A percentile compares a stretch with the other conserved stretches of the same genome.
phyloP scores from a whole-genome alignment of 2,113 vertebrate genomes.

The Colossoma macropomum region DNA sequence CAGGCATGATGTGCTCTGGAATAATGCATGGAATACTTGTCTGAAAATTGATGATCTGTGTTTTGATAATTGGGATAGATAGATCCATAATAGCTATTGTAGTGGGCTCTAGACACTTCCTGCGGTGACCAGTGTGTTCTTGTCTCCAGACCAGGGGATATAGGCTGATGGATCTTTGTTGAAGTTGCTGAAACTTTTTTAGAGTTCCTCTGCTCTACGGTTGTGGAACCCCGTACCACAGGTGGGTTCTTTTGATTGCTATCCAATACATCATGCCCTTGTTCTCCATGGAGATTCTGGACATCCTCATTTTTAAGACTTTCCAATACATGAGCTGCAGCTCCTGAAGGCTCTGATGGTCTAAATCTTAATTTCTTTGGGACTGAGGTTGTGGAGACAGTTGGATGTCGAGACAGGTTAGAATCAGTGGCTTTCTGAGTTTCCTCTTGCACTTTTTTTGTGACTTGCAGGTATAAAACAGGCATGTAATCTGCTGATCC shows the following conservation, averaged over 20 bases:
- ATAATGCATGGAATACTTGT: background rate
- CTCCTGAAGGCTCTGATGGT: background rate
- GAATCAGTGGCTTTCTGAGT: background rate
- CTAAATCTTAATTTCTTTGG: background rate
- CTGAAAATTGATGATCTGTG: background rate
- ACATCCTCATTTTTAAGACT: background rate
- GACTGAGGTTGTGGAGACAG: background rate
- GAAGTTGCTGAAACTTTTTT: background rate
- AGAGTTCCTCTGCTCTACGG: background rate
- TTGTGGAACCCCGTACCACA: background rate
- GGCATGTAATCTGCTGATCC: background rate
- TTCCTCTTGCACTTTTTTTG: background rate
- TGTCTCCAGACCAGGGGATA: background rate
- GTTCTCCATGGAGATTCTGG: background rate
- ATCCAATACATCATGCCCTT: background rate
- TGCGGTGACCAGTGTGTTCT: background rate
- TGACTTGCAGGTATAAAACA: background rate
- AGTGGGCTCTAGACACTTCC: background rate
- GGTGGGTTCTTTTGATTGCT: background rate
- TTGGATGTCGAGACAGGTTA: background rate
- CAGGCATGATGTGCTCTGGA: background rate
- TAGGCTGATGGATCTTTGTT: background rate
- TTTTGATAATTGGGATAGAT: background rate
- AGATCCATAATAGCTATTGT: background rate
- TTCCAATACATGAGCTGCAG: background rate